Evolutionary conservation across 2,888 invertebrate genomes (phyloP).

Genomic region (Xanthostigma xanthostigma): DNA sequence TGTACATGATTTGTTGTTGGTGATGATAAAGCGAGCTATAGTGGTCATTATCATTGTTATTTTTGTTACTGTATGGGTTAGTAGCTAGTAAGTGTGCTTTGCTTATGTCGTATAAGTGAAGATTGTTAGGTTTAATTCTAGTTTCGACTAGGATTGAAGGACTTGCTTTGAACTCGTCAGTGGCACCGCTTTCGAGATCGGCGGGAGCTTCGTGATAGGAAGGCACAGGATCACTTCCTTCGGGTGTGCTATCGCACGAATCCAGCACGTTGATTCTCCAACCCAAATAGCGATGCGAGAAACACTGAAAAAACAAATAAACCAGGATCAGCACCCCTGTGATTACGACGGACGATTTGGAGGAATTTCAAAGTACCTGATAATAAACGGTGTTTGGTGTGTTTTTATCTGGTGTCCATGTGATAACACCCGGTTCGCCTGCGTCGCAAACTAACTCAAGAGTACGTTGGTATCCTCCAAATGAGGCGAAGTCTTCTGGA

Average conservation of each 20-base stretch:
- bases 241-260: conserved; percentile 46
- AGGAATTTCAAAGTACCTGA: conserved; percentile 42
- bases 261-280: conserved; percentile 91
- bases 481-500: conserved; percentile 72
- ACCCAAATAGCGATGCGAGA: conserved; percentile 82
- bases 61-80: not conserved
- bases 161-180: conserved; percentile 36
- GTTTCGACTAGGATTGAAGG: conserved; percentile 51
- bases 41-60: not conserved
- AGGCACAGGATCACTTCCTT: conserved; percentile 38
- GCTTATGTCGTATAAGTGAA: conserved; percentile 12
- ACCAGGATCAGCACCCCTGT: not conserved
- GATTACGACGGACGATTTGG: not conserved
- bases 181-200: conserved; percentile 17
- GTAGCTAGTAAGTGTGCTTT: not conserved
- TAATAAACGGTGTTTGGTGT: conserved; percentile 89
- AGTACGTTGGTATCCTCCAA: conserved; percentile 79
- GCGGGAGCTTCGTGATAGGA: conserved; percentile 11
- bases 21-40: not conserved
- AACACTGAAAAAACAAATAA: conserved; percentile 57
- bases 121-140: conserved; percentile 40
- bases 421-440: conserved; percentile 70
- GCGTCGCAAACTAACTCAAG: conserved; percentile 69
- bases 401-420: conserved; percentile 72
- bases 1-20: not conserved